Conservation (phyloP, 2,113 vertebrate species). For the Antechinus flavipes region DNA sequence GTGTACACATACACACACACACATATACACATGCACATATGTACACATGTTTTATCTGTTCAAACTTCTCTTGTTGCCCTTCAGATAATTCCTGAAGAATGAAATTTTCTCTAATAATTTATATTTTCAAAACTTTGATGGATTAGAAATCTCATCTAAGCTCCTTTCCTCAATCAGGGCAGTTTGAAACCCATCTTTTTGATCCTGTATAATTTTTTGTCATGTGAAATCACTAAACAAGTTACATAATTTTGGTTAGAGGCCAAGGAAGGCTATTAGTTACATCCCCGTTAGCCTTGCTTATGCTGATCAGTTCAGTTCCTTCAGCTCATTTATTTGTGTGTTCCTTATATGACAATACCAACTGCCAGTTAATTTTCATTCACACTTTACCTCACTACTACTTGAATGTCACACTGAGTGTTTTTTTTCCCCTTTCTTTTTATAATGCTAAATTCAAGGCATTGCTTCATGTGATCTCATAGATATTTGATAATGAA, state of each 20-base stretch:
- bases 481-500: constrained; percentile 38
- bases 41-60: not conserved
- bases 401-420: not conserved
- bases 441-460: constrained; percentile 14
- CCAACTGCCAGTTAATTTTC: not conserved
- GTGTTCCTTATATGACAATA: not conserved
- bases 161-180: not conserved
- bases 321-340: no score
- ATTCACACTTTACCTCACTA: not conserved
- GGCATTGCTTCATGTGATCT: not conserved
- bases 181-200: not conserved
- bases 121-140: not conserved
- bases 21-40: no score
- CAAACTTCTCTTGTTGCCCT: not conserved
- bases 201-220: not conserved
- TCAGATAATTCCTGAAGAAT: not conserved
- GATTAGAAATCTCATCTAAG: not conserved
- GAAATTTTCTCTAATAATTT: not conserved
- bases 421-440: not conserved
- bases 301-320: not conserved
- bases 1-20: no score
- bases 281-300: not conserved
- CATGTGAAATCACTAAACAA: not conserved
- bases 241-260: not conserved
- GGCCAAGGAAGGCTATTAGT: not conserved